Base-by-base conservation (phyloP, 53 echinoderm and acorn worm genomes). In the Arbacia lixula region DNA sequence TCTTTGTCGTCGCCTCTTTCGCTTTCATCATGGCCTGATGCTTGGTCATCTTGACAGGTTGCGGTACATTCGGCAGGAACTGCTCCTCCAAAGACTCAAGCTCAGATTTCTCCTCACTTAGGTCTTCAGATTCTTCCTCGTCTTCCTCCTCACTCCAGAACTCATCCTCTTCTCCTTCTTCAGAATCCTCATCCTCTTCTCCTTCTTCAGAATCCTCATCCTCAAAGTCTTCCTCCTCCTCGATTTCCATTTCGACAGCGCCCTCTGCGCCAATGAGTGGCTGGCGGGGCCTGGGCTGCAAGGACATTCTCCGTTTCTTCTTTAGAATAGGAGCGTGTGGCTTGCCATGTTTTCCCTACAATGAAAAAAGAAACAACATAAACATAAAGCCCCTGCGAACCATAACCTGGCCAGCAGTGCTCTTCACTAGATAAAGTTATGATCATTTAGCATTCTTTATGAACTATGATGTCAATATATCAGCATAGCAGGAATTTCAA, bases 21-120 rank as follows among this genome's bases (percentile, higher is more conserved):
- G 87, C 89, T 55, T 89, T 85, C 56, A 96, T 66, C 87, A 96
- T 89, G 11, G 86, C 69, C 27, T 21, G 32, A 33, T 96, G 96
- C 30, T 81, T 81, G 62, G 27, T 81, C 63, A 81, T 3, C 35
- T 81, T 81, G 19, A 30, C 19, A 17, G 5, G 41, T 50, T 0
- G 63, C 40, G 41, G 49, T 16, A 16, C 33, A n/a, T n/a, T n/a
- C n/a, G n/a, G n/a, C n/a, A n/a, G n/a, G n/a, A n/a, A n/a, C 61
- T 32, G 66, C 24, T 54, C 53, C 31, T 36, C 65, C 79, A 42
- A 26, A 27, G 39, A 8, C 4, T 19, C 53, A 40, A 5, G 5
- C 34, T 31, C 22, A 14, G 25, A 31, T 25, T 53, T 55, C 12
- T 76, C 64, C 33, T 64, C 64, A 26, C 6, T 64, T 3, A 6